phyloP scores from a whole-genome alignment of 92 coral and sea anemone species.

The Desmophyllum pertusum region DNA sequence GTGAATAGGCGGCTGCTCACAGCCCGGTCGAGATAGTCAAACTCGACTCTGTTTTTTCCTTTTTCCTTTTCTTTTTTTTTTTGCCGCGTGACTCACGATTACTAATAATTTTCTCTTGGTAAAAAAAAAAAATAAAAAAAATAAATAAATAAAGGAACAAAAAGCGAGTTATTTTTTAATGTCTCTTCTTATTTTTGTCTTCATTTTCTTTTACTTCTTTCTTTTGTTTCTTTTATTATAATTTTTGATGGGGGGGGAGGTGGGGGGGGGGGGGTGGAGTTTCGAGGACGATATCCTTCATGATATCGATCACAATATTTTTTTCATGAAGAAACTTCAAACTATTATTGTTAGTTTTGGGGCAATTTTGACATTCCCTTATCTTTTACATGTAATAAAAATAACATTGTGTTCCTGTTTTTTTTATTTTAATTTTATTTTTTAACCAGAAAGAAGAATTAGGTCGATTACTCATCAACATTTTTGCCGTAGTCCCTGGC shows the following conservation, averaged over 20 bases:
- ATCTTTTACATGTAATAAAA: no score
- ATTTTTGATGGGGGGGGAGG: neutral
- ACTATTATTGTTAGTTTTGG: no score
- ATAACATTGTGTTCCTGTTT: neutral
- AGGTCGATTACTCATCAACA: conserved; percentile 85
- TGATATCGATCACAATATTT: neutral
- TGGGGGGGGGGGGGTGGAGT: no score
- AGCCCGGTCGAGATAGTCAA: conserved; percentile 90
- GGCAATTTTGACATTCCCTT: no score
- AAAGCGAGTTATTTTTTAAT: neutral
- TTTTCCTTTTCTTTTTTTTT: neutral
- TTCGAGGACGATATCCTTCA: no score
- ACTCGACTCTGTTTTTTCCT: conserved; percentile 43
- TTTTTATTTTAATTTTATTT: neutral
- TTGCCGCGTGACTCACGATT: no score
- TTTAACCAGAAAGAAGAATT: conserved; percentile 89
- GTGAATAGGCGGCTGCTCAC: conserved; percentile 96
- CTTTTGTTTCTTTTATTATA: neutral
- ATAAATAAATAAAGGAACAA: neutral
- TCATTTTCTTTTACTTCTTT: neutral
- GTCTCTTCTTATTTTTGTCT: neutral
- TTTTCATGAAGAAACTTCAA: no score
- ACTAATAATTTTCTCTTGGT: neutral
- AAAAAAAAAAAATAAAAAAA: neutral
- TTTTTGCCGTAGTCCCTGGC: conserved; percentile 87